These are phyloP conservation scores for Papilio polyxenes DNA, from an alignment of 1,140 invertebrate species.

Conservation along the genomic window DNA sequence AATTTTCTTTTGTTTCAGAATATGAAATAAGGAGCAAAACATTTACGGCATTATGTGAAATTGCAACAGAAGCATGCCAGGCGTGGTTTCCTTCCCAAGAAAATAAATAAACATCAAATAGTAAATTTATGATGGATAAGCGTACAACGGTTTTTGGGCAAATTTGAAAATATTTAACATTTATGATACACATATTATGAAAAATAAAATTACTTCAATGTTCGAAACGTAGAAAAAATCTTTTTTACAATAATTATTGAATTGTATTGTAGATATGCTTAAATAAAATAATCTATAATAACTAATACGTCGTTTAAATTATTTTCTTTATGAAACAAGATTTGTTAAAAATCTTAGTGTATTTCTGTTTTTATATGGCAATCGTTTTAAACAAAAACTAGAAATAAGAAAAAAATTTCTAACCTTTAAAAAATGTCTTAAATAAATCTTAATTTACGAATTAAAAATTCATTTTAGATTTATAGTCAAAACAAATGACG, in stretches of 20 bases:
- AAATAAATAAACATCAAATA: constrained; percentile 65
- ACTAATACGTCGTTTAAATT: constrained; percentile 32
- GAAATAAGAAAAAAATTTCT: background rate
- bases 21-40: constrained; percentile 86
- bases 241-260: background rate
- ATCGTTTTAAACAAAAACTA: background rate
- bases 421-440: background rate
- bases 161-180: background rate
- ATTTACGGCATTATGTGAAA: constrained; percentile 88
- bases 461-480: background rate
- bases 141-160: background rate
- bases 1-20: constrained; percentile 79
- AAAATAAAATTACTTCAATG: background rate
- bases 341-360: too few species aligned
- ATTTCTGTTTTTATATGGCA: constrained; percentile 3
- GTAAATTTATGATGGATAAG: background rate
- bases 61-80: constrained; percentile 89
- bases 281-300: constrained; percentile 36
- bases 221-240: background rate
- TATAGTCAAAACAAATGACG: background rate
- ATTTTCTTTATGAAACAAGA: constrained; percentile 30
- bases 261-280: background rate
- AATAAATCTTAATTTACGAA: background rate
- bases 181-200: background rate
- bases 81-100: constrained; percentile 85